Evolutionary conservation across 2,888 invertebrate genomes (phyloP).

Genomic region (Calliopum simillimum): DNA sequence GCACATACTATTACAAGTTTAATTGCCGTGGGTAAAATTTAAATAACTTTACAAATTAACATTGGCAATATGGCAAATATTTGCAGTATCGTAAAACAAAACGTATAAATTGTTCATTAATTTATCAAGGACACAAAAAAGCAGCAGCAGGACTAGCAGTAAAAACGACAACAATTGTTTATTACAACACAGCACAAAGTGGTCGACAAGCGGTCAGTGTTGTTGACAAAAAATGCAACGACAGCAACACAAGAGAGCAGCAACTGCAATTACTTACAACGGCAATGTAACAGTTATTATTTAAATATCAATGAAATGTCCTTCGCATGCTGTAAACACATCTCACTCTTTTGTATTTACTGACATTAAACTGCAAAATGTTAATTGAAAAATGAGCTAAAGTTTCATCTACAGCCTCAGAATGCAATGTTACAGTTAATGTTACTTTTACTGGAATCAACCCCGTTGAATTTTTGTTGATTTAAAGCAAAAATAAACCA

Average conservation of each 20-base stretch:
- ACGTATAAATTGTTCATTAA: constrained; percentile 24
- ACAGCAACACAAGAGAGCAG: background rate
- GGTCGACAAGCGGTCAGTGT: background rate
- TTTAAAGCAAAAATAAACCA: too few species aligned
- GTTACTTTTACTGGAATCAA: too few species aligned
- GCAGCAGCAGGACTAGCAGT: background rate
- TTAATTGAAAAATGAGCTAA: too few species aligned
- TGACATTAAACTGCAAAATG: too few species aligned
- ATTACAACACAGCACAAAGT: background rate
- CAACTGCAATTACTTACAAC: background rate
- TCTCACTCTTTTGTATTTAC: too few species aligned
- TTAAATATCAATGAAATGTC: too few species aligned
- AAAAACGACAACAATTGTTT: background rate
- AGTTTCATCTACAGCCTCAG: too few species aligned
- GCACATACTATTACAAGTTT: background rate
- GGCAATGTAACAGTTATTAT: background rate
- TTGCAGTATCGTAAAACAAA: constrained; percentile 23
- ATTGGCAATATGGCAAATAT: constrained; percentile 24
- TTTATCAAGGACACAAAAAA: constrained; percentile 12
- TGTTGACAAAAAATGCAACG: background rate
- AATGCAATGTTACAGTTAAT: too few species aligned
- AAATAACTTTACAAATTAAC: constrained; percentile 32
- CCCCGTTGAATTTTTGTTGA: too few species aligned
- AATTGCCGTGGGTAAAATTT: background rate
- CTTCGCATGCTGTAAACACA: too few species aligned